Base-by-base conservation (phyloP, 1,140 invertebrate species). In the Anoplolepis gracilipes region DNA sequence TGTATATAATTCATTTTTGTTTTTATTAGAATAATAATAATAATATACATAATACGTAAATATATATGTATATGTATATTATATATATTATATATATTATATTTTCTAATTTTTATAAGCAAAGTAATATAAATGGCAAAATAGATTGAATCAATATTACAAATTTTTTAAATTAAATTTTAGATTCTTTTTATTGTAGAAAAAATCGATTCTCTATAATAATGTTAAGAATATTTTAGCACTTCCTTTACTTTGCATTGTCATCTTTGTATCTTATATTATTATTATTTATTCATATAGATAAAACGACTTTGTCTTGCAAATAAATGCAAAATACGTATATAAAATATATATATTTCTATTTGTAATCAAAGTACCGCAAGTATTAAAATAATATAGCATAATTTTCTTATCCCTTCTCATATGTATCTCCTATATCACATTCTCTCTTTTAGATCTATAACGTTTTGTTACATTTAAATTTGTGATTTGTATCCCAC, bases 261-360 rank as follows among this genome's bases (percentile, higher is more conserved):
- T 30, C n/a, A n/a, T n/a, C n/a, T n/a, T n/a, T n/a, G n/a, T 28
- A 30, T 25, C n/a, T n/a, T n/a, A n/a, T 22, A 11, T 30, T n/a
- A n/a, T 78, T 65, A 65, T 49, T 65, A n/a, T n/a, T n/a, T 2
- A 33, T n/a, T n/a, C n/a, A n/a, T 13, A 2, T 11, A 75, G 2
- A 4, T 1, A 42, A 10, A 33, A 64, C 30, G n/a, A 77, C n/a
- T 49, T 46, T 64, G 10, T 77, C 64, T 64, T n/a, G 7, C 39
- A 62, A 11, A 3, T 46, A n/a, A 4, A 0, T 39, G 8, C 33
- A 64, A 46, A 75, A 39, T 42, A n/a, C n/a, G n/a, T n/a, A 39
- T 42, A 39, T 22, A 64, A 76, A 57, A 61, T 61, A 28, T 30
- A n/a, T n/a, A 62, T 42, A 77, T 78, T 11, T 65, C 13, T 78